phyloP scores from a whole-genome alignment of 2,797 vertebrate species.

The Nannoperca obscura region DNA sequence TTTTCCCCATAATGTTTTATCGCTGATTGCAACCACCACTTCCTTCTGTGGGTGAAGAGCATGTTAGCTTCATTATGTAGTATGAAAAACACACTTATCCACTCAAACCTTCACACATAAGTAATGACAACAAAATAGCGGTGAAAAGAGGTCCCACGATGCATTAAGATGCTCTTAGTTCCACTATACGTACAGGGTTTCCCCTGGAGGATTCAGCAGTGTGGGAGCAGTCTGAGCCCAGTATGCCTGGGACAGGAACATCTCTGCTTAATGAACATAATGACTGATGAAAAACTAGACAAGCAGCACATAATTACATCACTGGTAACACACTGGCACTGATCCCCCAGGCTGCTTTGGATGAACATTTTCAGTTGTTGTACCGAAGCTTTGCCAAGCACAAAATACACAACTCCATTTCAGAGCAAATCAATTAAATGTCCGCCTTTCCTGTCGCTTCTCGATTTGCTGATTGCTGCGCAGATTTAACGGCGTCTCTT shows the following conservation, averaged over 20 bases:
- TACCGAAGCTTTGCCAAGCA: neutral
- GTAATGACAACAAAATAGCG: neutral
- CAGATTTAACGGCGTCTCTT: conserved; percentile 22
- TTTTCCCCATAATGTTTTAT: neutral
- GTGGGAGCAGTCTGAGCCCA: conserved; percentile 14
- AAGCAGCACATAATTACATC: conserved; percentile 49
- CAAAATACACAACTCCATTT: conserved; percentile 25
- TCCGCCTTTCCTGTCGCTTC: neutral
- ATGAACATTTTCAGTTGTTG: conserved; percentile 24
- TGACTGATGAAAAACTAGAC: conserved; percentile 43
- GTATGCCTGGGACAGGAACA: conserved; percentile 19
- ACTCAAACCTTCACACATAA: neutral
- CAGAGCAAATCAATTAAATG: conserved; percentile 13
- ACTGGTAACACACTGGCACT: conserved; percentile 28
- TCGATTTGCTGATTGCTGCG: conserved; percentile 25
- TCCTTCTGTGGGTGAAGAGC: conserved; percentile 1
- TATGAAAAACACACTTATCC: neutral
- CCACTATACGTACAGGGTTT: neutral
- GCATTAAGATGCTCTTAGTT: neutral
- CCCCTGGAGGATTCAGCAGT: neutral
- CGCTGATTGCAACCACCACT: conserved; percentile 22
- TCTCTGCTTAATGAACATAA: conserved; percentile 39
- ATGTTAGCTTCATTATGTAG: neutral
- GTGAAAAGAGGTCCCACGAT: too few relatives aligned
- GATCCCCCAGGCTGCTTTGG: conserved; percentile 20